Evolutionary conservation across 2,888 invertebrate genomes (phyloP), one percentile per base, ranked within the genome.

Genomic region (Terebella lapidaria): DNA sequence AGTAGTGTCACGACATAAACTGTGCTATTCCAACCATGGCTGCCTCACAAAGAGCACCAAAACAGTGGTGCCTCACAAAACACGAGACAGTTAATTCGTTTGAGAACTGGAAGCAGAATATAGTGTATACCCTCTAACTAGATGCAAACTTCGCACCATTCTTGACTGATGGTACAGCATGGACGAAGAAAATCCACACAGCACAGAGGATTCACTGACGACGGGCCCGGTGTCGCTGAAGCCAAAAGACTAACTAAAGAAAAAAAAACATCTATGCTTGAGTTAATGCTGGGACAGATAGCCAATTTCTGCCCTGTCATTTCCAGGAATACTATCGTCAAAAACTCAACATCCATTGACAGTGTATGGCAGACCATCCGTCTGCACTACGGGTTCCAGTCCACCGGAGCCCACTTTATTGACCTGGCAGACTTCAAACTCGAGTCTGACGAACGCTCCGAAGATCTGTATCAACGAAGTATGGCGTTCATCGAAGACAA

Each of bases 401-500:
- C 27, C 10, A 27, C 28, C 10, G 53, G 28, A 25, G 28, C 27
- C 15, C 28, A 53, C 22, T 53, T 53, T 28, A 4, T 53, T 5
- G 53, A 53, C 10, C 22, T 53, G 15, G 5, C 27, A 10, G 53
- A 53, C 28, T 27, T 53, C 10, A 53, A 53, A 28, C 53, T 53
- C 10, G 53, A 53, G 53, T 28, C 53, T 15, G 53, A 28, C 10
- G 53, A 53, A 15, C 4, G 53, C 4, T 28, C 28, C 10, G 53
- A 53, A 28, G 53, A 53, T 28, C 22, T 53, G 22, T 53, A 18
- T 28, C 53, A 53, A 28, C 26, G 28, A 28, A 15, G 25, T 5
- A 53, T 53, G 53, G 53, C 27, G 10, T 53, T 53, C 28, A 28
- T 53, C 4, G 53, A 53, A 15, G 53, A 53, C 28, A 53, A 53